Base-by-base conservation (phyloP, 2,113 vertebrate genomes). In the Oryzias woworae region DNA sequence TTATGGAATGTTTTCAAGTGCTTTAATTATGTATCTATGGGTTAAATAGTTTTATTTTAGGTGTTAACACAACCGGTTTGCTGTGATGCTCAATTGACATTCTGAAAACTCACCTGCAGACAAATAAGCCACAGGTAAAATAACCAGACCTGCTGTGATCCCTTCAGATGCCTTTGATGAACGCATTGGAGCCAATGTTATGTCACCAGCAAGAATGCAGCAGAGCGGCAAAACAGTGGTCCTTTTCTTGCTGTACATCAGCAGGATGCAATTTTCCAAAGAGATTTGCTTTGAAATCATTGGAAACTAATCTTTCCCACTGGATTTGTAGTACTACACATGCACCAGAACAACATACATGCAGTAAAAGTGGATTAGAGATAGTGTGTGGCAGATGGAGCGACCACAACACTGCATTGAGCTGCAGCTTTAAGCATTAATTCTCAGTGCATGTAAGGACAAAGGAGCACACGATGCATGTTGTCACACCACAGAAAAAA, bases 301-400 rank as follows among this genome's bases (percentile, higher is more conserved):
- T 68, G 16, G 23, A 20, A 56, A 74, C 13, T 23, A 71, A 65
- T 64, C 28, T 77, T 66, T 63, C 58, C 48, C 17, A 46, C 46
- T 58, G 51, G 12, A 36, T 24, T 14, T 60, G 50, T 2, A 44
- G 52, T 45, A 31, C 63, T 7, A 48, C 65, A 68, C 3, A 17
- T 64, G 31, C 50, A 71, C 24, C 58, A 31, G 17, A 43, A 60
- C 17, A 66, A 69, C 67, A 65, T 18, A 17, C 41, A 46, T 41
- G 58, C 51, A 78, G 61, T 5, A 49, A 55, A 56, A 53, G 73
- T 31, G 69, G 71, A 83, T 78, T 80, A 76, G 3, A 36, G 48
- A 47, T 53, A 64, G 64, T 64, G 50, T 64, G 52, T 72, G 48
- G 45, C 48, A 72, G 63, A 78, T 78, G 64, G 55, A 69, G 55